These are phyloP conservation scores for Poecilus cupreus DNA, from an alignment of 2,888 invertebrate genomes.

Conservation along the genomic window DNA sequence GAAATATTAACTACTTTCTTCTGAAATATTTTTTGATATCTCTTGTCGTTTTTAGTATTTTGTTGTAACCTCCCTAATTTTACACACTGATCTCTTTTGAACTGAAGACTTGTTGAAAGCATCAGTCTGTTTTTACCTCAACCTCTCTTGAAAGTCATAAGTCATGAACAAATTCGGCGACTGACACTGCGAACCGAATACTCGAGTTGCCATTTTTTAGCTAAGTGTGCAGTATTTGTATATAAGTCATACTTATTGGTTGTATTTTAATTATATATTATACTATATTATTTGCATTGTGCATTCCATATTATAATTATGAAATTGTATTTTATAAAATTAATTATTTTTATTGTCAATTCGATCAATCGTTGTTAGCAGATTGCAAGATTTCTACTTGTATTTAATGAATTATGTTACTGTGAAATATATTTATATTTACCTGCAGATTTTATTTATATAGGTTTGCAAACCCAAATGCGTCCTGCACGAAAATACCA, in stretches of 20 bases:
- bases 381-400: not conserved
- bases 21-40: no score
- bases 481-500: no score
- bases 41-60: no score
- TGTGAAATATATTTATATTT: constrained; percentile 40
- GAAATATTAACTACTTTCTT: no score
- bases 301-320: constrained; percentile 42
- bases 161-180: constrained; percentile 35
- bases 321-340: constrained; percentile 38
- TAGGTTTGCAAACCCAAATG: no score
- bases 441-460: not conserved
- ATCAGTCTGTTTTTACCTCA: constrained; percentile 35
- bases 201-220: constrained; percentile 51
- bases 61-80: no score
- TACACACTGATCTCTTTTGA: constrained; percentile 26
- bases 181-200: constrained; percentile 42
- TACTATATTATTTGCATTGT: constrained; percentile 25
- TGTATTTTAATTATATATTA: constrained; percentile 37
- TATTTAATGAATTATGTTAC: constrained; percentile 36
- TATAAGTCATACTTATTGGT: constrained; percentile 49
- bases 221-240: constrained; percentile 46
- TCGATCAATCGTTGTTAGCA: constrained; percentile 13
- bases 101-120: not conserved
- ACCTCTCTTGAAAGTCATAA: not conserved
- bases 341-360: constrained; percentile 17